phyloP scores from a whole-genome alignment of 2,888 invertebrate species.

The Onthophagus sagittarius region DNA sequence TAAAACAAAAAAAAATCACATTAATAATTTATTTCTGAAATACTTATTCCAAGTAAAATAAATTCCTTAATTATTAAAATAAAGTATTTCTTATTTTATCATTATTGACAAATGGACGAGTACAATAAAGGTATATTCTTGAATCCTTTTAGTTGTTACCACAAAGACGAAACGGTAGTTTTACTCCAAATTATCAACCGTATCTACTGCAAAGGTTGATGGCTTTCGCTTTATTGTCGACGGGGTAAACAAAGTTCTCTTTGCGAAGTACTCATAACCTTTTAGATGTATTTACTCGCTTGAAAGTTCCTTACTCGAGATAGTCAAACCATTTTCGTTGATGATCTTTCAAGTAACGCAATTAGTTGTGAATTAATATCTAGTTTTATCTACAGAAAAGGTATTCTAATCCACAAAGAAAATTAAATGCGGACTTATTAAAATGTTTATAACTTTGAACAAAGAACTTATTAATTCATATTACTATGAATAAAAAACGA shows the following conservation, averaged over 20 bases:
- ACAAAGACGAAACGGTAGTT: background rate
- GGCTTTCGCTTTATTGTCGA: background rate
- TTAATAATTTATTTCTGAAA: no score
- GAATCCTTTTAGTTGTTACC: background rate
- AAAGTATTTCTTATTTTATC: no score
- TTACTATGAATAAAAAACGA: no score
- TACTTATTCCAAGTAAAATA: no score
- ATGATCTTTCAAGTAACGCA: background rate
- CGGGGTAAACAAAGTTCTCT: background rate
- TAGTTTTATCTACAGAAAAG: background rate
- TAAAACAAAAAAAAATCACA: no score
- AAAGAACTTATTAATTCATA: background rate
- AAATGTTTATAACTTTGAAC: background rate
- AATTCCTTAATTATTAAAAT: no score
- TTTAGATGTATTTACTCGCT: background rate
- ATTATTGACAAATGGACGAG: no score
- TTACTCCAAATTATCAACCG: background rate
- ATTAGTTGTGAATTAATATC: background rate
- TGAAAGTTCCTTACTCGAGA: background rate
- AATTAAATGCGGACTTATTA: background rate
- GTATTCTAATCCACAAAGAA: background rate
- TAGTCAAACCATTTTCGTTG: background rate
- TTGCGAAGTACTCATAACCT: background rate
- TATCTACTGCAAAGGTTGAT: background rate
- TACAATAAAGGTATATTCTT: no score